Evolutionary conservation across 1,140 invertebrate genomes (phyloP), one percentile per base, ranked within the genome.

Genomic region (Atta colombica): DNA sequence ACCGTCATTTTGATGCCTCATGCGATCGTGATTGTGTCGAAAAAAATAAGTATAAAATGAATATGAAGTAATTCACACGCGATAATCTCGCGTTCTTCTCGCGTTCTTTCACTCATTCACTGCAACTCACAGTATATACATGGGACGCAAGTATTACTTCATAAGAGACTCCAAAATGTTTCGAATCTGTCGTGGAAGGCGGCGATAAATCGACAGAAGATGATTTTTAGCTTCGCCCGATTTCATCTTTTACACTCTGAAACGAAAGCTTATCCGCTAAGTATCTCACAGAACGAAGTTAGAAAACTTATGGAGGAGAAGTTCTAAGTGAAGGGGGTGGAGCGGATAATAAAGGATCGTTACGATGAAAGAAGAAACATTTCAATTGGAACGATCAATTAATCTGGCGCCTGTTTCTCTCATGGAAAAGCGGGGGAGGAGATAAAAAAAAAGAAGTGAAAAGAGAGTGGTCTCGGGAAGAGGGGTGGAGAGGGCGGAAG

Each of bases 401-500:
- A 75, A 77, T 51, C 61, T 87, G 21, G 58, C 66, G 85, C 1
- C 49, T 75, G 45, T 55, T 74, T 55, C 12, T 61, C 25, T 89
- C 35, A 61, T 55, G 85, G 51, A 61, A 85, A 90, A 75, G 16
- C 87, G 69, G 86, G 53, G 16, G 28, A 16, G 71, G 28, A 58
- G n/a, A 58, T 60, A 61, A 81, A 60, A 85, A 25, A 39, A 39
- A 25, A 60, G 58, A 53, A 28, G 21, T 31, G 39, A 88, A 78
- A 81, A 60, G 16, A 61, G 68, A 85, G 51, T 60, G 68, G 35
- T 45, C 53, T 60, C 21, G 4, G 60, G 49, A 10, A 90, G 88
- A 16, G 28, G 16, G 14, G 28, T 45, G 61, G 16, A 89, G 85
- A 63, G 61, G 88, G 91, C 90, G 89, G 91, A 91, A 92, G 91